Percentiles rank a stretch among this genome's conserved stretches.
These are phyloP conservation scores for Drosophila burlai DNA, from an alignment of 1,140 invertebrate genomes.

Conservation along the genomic window DNA sequence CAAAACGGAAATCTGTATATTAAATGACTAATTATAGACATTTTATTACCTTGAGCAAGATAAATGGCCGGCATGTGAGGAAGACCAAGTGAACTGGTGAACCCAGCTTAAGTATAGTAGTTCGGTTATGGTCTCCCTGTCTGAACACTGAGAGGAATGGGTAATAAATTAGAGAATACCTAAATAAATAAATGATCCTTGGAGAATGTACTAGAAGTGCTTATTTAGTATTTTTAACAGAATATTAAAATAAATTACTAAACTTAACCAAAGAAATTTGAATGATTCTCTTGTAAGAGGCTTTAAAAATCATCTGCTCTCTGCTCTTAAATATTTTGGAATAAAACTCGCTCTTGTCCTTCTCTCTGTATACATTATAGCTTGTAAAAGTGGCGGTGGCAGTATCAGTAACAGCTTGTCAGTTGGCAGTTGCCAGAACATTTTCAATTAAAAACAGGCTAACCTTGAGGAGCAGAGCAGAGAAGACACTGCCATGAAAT, in stretches of 20 bases:
- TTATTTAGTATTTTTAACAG: no score
- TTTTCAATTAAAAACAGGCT: constrained; percentile 79
- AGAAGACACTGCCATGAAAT: constrained; percentile 48
- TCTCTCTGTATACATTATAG: not conserved
- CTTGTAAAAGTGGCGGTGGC: constrained; percentile 22
- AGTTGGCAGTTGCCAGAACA: constrained; percentile 61
- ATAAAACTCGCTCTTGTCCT: not conserved
- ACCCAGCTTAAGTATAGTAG: constrained; percentile 12
- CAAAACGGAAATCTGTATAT: constrained; percentile 84
- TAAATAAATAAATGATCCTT: not conserved
- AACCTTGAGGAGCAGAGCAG: constrained; percentile 56
- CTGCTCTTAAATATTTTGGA: not conserved
- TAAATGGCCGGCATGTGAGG: constrained; percentile 69
- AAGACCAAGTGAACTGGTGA: constrained; percentile 45
- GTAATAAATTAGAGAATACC: not conserved
- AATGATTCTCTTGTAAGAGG: no score
- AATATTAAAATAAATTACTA: not conserved
- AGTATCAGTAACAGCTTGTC: constrained; percentile 54
- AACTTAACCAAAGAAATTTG: not conserved
- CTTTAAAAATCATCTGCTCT: not conserved
- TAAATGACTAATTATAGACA: constrained; percentile 84
- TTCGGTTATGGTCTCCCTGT: not conserved
- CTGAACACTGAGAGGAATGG: not conserved
- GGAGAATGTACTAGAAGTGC: not conserved
- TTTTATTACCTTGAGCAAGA: constrained; percentile 84